Percentiles rank a stretch among this genome's conserved stretches.
Conservation (phyloP, 2,888 invertebrate species). For the Caenorhabditis sp. region DNA sequence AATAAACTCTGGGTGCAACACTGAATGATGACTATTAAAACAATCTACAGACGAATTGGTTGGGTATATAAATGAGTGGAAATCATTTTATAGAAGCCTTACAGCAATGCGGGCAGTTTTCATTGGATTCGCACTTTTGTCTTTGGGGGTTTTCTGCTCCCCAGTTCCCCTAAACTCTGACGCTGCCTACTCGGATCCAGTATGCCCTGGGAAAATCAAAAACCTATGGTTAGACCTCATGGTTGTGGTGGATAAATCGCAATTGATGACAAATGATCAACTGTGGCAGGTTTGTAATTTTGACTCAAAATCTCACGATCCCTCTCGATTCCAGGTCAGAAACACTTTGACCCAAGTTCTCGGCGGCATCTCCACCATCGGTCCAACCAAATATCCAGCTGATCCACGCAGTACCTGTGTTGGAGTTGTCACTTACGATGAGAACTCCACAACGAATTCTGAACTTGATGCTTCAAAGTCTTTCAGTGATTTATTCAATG, state of each 20-base stretch:
- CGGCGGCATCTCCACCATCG: slow-evolving; percentile 26
- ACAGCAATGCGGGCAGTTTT: slow-evolving; percentile 17
- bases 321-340: slow-evolving; percentile 2
- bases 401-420: slow-evolving; percentile 53
- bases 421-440: slow-evolving; percentile 46
- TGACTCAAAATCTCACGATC: neutral
- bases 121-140: neutral
- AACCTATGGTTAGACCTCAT: slow-evolving; percentile 57
- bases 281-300: slow-evolving; percentile 34
- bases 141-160: slow-evolving; percentile 14
- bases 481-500: slow-evolving; percentile 33
- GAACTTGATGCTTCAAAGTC: slow-evolving; percentile 20
- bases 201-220: slow-evolving; percentile 40
- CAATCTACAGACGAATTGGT: slow-evolving; percentile 37
- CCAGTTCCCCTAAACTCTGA: slow-evolving; percentile 19
- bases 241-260: slow-evolving; percentile 53
- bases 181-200: slow-evolving; percentile 28
- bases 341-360: slow-evolving; percentile 46
- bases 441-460: slow-evolving; percentile 11
- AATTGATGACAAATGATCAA: slow-evolving; percentile 25
- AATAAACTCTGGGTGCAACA: slow-evolving; percentile 12
- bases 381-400: slow-evolving; percentile 47
- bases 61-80: slow-evolving; percentile 1
- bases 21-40: slow-evolving; percentile 24
- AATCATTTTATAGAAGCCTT: neutral